These are phyloP conservation scores for Talpa occidentalis DNA, from an alignment of 2,113 vertebrate genomes.

Conservation along the genomic window DNA sequence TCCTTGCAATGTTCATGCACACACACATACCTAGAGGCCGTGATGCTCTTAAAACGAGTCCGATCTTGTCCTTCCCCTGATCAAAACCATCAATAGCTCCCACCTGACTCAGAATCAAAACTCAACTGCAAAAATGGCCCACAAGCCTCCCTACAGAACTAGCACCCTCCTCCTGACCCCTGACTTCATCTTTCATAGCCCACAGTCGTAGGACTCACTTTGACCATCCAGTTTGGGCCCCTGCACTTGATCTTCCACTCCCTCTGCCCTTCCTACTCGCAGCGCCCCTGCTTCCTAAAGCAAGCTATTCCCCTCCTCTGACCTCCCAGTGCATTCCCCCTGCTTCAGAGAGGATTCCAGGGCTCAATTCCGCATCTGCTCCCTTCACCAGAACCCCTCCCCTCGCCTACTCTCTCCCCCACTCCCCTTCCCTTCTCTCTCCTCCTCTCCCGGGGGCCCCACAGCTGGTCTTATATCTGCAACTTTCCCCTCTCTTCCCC, in stretches of 20 bases:
- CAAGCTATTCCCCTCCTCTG: not conserved
- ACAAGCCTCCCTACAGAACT: accelerated
- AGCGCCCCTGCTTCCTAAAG: not conserved
- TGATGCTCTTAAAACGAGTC: not conserved
- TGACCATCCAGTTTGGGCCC: not conserved
- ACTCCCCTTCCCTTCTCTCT: not conserved
- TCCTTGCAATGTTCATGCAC: not conserved
- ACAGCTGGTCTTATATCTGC: not conserved
- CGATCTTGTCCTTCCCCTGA: not conserved
- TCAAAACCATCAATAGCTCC: not conserved
- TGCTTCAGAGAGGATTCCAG: not conserved
- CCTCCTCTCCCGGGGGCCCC: not conserved
- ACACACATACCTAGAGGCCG: accelerated
- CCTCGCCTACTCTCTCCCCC: not conserved
- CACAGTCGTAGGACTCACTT: too few species aligned
- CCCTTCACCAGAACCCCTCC: not conserved
- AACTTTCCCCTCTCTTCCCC: constrained; percentile 37
- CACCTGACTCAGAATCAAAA: not conserved
- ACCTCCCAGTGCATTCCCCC: not conserved
- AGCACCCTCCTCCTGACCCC: not conserved
- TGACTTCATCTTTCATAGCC: not conserved
- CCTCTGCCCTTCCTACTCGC: not conserved
- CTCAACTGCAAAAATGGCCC: not conserved
- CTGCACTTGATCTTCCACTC: not conserved
- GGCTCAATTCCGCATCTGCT: not conserved